Evolutionary conservation across 2,113 vertebrate genomes (phyloP).

Genomic region (Calypte anna): DNA sequence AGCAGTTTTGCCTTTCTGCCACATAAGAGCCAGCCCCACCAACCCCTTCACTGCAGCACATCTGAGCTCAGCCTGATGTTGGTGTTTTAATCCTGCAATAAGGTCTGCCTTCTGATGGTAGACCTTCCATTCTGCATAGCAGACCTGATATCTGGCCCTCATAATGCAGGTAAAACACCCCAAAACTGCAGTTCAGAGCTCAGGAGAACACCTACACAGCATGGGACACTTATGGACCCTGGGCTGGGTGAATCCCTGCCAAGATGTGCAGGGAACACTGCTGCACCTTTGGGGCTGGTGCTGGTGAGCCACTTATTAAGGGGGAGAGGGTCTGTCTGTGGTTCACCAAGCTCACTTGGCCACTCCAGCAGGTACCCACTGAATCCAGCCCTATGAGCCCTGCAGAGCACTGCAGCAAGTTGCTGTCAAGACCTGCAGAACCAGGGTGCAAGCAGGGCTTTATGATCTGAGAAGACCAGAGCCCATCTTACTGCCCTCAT

Average conservation of each 20-base stretch:
- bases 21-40: fast-evolving
- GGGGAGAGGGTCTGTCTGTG: background rate
- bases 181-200: background rate
- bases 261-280: background rate
- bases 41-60: no score
- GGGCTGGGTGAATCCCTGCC: background rate
- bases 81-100: background rate
- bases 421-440: background rate
- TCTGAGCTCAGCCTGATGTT: no score
- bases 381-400: background rate
- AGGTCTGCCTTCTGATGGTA: background rate
- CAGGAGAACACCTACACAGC: background rate
- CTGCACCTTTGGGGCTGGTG: background rate
- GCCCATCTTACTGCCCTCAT: background rate
- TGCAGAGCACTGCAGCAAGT: background rate
- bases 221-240: fast-evolving
- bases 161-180: background rate
- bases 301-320: background rate
- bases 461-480: background rate
- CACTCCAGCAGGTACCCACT: background rate
- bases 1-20: background rate
- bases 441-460: background rate
- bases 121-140: background rate
- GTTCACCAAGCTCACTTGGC: background rate
- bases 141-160: background rate